phyloP scores from a whole-genome alignment of 2,797 vertebrate genomes.

The Heterohyrax brucei region DNA sequence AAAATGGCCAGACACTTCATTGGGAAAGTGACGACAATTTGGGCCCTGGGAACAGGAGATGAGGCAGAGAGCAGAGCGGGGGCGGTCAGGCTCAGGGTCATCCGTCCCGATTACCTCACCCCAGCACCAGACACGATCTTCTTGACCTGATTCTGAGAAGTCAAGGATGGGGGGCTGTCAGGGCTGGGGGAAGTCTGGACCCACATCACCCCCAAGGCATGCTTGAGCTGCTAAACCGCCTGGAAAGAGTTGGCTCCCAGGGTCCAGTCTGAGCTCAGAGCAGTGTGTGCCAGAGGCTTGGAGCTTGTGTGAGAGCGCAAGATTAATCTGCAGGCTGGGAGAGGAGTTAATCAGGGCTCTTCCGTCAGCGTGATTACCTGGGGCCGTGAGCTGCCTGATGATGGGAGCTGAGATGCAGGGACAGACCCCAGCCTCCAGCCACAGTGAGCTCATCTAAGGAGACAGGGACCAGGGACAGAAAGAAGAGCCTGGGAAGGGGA shows the following conservation, averaged over 20 bases:
- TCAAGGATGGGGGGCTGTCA: slow-evolving; percentile 8
- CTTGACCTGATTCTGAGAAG: slow-evolving; percentile 68
- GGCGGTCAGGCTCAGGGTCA: slow-evolving; percentile 14
- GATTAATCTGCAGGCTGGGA: slow-evolving; percentile 55
- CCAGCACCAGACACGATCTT: slow-evolving; percentile 27
- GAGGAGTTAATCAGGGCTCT: slow-evolving; percentile 65
- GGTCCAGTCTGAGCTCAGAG: not conserved
- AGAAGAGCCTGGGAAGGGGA: not conserved
- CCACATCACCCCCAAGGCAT: not conserved
- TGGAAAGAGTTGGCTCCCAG: not conserved
- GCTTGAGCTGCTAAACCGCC: not conserved
- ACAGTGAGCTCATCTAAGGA: not conserved
- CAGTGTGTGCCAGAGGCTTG: not conserved
- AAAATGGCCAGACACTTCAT: slow-evolving; percentile 85
- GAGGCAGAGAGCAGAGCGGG: slow-evolving; percentile 62
- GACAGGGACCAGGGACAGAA: not conserved
- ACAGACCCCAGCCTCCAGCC: slow-evolving; percentile 46
- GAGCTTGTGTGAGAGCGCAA: slow-evolving; percentile 41
- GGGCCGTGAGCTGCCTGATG: slow-evolving; percentile 63
- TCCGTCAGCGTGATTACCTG: slow-evolving; percentile 27
- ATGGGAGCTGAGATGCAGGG: slow-evolving; percentile 22
- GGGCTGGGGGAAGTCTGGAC: not conserved
- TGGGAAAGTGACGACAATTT: slow-evolving; percentile 82
- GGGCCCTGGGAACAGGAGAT: slow-evolving; percentile 85
- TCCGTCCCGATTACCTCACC: too few relatives aligned